Evolutionary conservation across 2,888 invertebrate species (phyloP).

Genomic region (Ophioninae sp.): DNA sequence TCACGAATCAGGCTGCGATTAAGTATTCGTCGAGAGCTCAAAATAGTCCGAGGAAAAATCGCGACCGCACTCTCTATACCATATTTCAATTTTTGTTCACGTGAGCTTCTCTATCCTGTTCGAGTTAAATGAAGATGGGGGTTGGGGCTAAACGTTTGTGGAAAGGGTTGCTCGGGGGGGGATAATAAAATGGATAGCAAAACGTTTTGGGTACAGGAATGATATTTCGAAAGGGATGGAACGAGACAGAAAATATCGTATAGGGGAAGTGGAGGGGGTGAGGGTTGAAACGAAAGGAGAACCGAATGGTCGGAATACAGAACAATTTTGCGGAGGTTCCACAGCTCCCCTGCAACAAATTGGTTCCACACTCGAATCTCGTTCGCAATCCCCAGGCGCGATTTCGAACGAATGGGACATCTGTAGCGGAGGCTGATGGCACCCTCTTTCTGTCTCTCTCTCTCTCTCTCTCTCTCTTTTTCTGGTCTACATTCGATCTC

Average conservation of each 20-base stretch:
- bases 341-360: constrained; percentile 59
- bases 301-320: constrained; percentile 44
- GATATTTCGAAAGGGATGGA: not conserved
- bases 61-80: too few relatives aligned
- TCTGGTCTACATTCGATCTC: constrained; percentile 15
- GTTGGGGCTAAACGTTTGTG: too few relatives aligned
- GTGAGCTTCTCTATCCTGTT: too few relatives aligned
- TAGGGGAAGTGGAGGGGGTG: not conserved
- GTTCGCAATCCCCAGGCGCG: constrained; percentile 64
- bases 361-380: constrained; percentile 64
- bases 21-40: too few relatives aligned
- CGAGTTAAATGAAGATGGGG: too few relatives aligned
- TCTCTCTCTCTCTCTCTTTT: constrained; percentile 21
- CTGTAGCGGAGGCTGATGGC: constrained; percentile 32
- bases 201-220: not conserved
- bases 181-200: not conserved
- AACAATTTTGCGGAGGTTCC: constrained; percentile 57
- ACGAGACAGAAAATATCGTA: constrained; percentile 1
- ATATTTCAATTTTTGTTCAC: too few relatives aligned
- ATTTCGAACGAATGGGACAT: constrained; percentile 44
- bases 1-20: too few relatives aligned
- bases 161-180: too few relatives aligned
- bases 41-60: too few relatives aligned
- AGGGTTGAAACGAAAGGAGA: constrained; percentile 14
- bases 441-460: not conserved